Evolutionary conservation across 2,888 invertebrate species (phyloP), one percentile per base, ranked within the genome.

Genomic region (Encarsia formosa): DNA sequence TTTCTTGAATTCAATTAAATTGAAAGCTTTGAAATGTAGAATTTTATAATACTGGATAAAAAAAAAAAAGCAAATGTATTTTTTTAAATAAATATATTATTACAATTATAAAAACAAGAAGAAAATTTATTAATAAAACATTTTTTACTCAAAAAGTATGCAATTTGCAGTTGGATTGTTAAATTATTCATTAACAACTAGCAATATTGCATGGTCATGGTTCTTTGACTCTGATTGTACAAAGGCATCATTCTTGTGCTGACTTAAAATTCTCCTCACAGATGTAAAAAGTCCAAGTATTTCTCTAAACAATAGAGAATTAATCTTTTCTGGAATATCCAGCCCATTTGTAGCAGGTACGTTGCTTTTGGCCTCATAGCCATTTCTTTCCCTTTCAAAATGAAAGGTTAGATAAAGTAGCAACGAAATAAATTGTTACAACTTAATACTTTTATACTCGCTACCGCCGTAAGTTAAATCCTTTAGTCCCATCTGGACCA

Each of bases 401-500:
- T n/a, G n/a, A 31, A 19, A 52, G 54, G 58, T 59, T 59, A 64
- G 63, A 61, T 60, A 62, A 63, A 60, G 67, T 64, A 67, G 67
- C 65, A 65, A 64, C 63, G 64, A 65, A 59, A 62, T 67, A 60
- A 61, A 59, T 66, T 61, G 62, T 61, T 58, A 55, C 49, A 57
- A 50, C 59, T 46, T 56, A 43, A 29, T 9, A 61, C 58, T 61
- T 55, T 49, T 52, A 56, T 61, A 61, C 67, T 65, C 75, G 80
- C 81, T 83, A 86, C 81, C 86, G 84, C 64, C 81, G 80, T 66
- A 81, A 74, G 64, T 79, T 82, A 67, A 86, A 86, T 40, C 86
- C 86, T 62, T 76, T 78, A 42, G 87, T 86, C 57, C 88, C 89
- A 65, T 91, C 89, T 1, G 91, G 91, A 31, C 89, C 89, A 62